Evolutionary conservation across 1,140 invertebrate genomes (phyloP), one percentile per base, ranked within the genome.

Genomic region (Diachasma alloeum): DNA sequence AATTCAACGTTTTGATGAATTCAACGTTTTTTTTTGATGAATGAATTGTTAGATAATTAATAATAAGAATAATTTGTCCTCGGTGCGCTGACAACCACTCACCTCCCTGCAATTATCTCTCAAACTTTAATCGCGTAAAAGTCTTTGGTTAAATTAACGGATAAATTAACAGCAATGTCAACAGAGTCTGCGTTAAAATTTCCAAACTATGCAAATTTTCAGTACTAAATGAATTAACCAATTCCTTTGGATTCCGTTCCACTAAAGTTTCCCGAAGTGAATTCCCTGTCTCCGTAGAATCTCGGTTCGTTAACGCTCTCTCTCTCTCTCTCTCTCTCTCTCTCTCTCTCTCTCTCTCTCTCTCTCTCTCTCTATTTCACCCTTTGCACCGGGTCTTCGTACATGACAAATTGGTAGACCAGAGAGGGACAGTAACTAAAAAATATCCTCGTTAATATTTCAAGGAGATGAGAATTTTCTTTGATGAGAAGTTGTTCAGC

Each of bases 171-270:
- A 63, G 24, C 10, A 63, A 63, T 63, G 59, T 63, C 59, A 63
- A 26, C 24, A 63, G 19, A 56, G 22, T 26, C 24, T 26, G 59
- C 59, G 22, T 63, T 63, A 63, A 31, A 63, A 63, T 63, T 24
- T 63, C 24, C 59, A 63, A 31, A 63, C 22, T 63, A 63, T 63
- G 59, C 24, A 63, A 63, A 63, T 63, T 63, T 63, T 63, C 59
- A 63, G 22, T 63, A 63, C 59, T 63, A 63, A 63, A 63, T 63
- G 59, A 63, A 63, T 63, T 26, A 63, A 63, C 59, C 59, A 63
- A 63, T 63, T 63, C 59, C 59, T 63, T 26, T 63, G 24, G 59
- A 63, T 63, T 63, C 59, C 59, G 24, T 63, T 63, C 59, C 19
- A 4, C 19, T 26, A 26, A 63, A 63, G 59, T 63, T 63, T 63